A percentile compares a stretch with the other conserved stretches of the same genome.
These are phyloP conservation scores for Pterobdella sp. DNA, from an alignment of 2,888 invertebrate genomes.

Conservation along the genomic window DNA sequence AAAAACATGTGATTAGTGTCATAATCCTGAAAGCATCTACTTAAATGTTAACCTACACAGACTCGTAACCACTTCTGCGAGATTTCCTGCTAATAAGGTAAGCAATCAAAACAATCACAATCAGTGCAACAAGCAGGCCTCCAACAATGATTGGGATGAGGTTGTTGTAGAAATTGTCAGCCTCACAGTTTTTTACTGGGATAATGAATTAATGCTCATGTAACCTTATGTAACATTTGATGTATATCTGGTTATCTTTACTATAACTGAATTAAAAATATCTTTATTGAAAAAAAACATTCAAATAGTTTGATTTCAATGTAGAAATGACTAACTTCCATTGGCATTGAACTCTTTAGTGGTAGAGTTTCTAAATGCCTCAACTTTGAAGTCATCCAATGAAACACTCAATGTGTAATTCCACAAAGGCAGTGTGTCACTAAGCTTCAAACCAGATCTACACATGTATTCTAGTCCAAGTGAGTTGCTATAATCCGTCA, in stretches of 20 bases:
- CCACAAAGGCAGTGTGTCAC: neutral
- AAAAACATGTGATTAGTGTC: no score
- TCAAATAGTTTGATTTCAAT: neutral
- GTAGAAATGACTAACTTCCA: conserved; percentile 9
- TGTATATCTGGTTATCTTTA: neutral
- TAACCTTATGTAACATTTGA: neutral
- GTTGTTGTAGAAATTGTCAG: conserved; percentile 8
- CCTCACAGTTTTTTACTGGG: conserved; percentile 3
- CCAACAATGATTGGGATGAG: conserved; percentile 27
- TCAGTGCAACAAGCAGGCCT: conserved; percentile 21
- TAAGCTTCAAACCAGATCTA: neutral
- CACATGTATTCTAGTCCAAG: conserved; percentile 22
- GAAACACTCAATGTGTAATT: conserved; percentile 8
- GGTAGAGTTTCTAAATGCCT: conserved; percentile 22
- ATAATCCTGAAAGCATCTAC: no score
- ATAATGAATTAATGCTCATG: neutral
- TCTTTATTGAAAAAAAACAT: neutral
- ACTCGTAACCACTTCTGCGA: conserved; percentile 25
- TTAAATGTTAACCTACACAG: conserved; percentile 16
- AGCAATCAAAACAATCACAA: conserved; percentile 23
- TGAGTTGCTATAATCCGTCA: conserved; percentile 1
- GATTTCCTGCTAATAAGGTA: conserved; percentile 26
- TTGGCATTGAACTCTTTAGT: conserved; percentile 19
- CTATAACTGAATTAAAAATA: neutral
- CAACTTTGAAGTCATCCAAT: conserved; percentile 4